Evolutionary conservation across 2,113 vertebrate species (phyloP).

Genomic region (Corythornis cristatus): DNA sequence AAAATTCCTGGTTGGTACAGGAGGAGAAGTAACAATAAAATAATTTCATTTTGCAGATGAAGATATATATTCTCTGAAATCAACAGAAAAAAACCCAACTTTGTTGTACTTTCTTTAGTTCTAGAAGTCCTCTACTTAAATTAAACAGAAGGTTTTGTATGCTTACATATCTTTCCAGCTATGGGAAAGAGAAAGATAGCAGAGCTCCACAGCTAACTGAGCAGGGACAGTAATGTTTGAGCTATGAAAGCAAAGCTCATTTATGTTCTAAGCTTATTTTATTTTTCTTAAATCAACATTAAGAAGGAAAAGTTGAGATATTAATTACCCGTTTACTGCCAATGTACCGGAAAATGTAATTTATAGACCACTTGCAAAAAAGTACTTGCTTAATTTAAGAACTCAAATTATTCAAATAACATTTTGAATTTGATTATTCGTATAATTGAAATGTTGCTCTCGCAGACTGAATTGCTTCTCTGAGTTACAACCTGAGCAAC

Average conservation of each 20-base stretch:
- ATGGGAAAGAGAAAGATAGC: not conserved
- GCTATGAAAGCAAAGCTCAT: constrained; percentile 66
- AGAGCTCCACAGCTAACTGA: constrained; percentile 20
- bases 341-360: constrained; percentile 99
- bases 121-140: not conserved
- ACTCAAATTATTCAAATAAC: constrained; percentile 91
- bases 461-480: constrained; percentile 70
- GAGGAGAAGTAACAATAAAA: not conserved
- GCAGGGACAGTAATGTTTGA: constrained; percentile 54
- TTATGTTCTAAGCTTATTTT: constrained; percentile 77
- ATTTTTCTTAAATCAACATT: constrained; percentile 87
- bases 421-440: constrained; percentile 90
- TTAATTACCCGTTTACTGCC: constrained; percentile 96
- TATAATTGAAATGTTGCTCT: constrained; percentile 84
- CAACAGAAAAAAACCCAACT: not conserved
- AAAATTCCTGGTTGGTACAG: not conserved
- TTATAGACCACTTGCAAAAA: constrained; percentile 88
- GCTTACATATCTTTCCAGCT: not conserved
- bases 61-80: not conserved
- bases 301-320: constrained; percentile 90
- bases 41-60: not conserved
- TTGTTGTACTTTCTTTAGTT: not conserved
- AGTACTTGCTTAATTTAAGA: constrained; percentile 88
- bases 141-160: not conserved
- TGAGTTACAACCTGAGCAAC: constrained; percentile 71